Base-by-base conservation (phyloP, 1,140 invertebrate genomes). In the Formica exsecta region DNA sequence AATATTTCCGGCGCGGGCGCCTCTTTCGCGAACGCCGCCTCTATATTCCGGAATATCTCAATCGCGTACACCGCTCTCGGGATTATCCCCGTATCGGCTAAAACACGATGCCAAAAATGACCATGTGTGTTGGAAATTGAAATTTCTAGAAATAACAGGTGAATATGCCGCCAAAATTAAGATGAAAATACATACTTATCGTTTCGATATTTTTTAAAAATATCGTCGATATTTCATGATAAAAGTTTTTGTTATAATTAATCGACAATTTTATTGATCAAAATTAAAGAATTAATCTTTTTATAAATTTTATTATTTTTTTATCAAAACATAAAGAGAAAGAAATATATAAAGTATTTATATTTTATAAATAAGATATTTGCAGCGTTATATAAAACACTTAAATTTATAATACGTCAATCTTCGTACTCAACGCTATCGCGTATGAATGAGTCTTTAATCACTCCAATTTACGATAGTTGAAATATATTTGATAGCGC, bases 381-480 rank as follows among this genome's bases (percentile, higher is more conserved):
- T 44, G 16, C 25, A 16, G 13, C 22, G 11, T 48, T 48, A 22
- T 48, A 22, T 7, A 13, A 0, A 48, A 16, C 0, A 79, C 16
- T 66, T 75, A 36, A 51, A 9, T 7, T n/a, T 32, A 8, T 22
- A 41, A 48, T 5, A 19, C 2, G 19, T 44, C 22, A 22, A 22
- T 22, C 22, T 22, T 22, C 22, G 22, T 22, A 22, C 22, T 22
- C 59, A 62, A 90, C 75, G 81, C 73, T 75, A 79, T 64, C 13
- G 29, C 74, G 48, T 13, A 16, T 51, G 13, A 51, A 81, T 90
- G 64, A 71, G 87, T 90, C 62, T 87, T 91, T 88, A 90, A 90
- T 89, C 87, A 74, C 51, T 75, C 29, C 62, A 85, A 83, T 87
- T 88, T 79, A 90, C 44, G 64, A 64, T 79, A 81, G 32, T 75